Evolutionary conservation across 2,113 vertebrate species (phyloP).

Genomic region (Clarias magur): DNA sequence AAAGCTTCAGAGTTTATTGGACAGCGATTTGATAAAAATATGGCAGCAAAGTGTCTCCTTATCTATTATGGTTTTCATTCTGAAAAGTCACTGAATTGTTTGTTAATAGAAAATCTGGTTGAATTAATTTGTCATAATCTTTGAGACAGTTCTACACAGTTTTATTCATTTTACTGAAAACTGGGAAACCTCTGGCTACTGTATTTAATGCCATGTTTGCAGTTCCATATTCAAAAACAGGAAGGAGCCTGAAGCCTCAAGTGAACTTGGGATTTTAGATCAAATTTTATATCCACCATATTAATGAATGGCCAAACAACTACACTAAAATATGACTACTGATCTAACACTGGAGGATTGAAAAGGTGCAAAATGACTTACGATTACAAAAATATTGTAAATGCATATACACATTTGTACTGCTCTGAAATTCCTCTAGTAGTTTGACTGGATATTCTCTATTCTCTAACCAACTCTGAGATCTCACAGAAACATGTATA

Average conservation of each 20-base stretch:
- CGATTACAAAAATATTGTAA: background rate
- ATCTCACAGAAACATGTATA: background rate
- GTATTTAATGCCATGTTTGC: background rate
- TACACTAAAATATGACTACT: background rate
- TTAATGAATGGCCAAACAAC: background rate
- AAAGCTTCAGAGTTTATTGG: background rate
- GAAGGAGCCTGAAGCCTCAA: background rate
- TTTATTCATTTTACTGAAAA: background rate
- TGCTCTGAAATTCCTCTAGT: background rate
- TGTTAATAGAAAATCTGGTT: background rate
- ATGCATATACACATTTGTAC: background rate
- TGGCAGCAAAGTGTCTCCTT: background rate
- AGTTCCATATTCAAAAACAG: background rate
- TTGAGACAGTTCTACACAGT: background rate
- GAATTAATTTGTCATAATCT: background rate
- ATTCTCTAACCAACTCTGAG: background rate
- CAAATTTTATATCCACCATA: background rate
- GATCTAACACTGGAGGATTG: background rate
- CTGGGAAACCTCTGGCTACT: background rate
- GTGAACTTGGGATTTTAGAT: background rate
- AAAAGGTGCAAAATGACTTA: background rate
- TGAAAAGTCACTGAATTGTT: background rate
- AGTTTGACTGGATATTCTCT: background rate
- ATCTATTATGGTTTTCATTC: background rate
- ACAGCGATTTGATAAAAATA: background rate